A percentile compares a stretch with the other conserved stretches of the same genome.
phyloP scores from a whole-genome alignment of 2,113 vertebrate species.

The Regulus satrapa region DNA sequence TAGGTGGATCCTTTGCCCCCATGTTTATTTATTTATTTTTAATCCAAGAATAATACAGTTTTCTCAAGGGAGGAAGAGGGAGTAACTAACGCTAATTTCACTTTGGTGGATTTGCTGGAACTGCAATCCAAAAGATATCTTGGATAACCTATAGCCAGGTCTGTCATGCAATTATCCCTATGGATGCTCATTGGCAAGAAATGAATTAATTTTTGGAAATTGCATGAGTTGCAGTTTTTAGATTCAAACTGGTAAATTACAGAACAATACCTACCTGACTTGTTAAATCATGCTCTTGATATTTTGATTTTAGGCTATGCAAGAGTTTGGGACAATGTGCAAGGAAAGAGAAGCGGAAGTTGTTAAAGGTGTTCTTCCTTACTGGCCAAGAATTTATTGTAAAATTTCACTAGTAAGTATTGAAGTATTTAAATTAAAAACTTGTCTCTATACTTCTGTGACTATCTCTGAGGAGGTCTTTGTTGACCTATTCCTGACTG shows the following conservation, averaged over 20 bases:
- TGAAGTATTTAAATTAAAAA: background rate
- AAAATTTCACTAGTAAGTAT: slow-evolving; percentile 89
- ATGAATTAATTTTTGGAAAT: background rate
- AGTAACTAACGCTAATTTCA: background rate
- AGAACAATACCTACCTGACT: background rate
- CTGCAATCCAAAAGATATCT: background rate
- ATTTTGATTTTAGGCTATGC: slow-evolving; percentile 83
- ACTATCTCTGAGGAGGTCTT: background rate
- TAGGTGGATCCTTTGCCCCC: slow-evolving; percentile 44
- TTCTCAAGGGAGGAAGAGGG: background rate
- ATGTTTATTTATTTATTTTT: background rate
- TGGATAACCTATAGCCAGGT: background rate
- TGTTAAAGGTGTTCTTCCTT: slow-evolving; percentile 95
- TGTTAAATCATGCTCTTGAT: background rate
- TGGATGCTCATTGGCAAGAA: background rate
- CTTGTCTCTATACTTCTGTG: background rate
- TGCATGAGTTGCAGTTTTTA: background rate
- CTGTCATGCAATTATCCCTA: fast-evolving
- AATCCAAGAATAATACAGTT: fast-evolving
- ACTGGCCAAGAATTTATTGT: slow-evolving; percentile 97
- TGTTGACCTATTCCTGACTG: background rate
- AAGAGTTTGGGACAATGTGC: slow-evolving; percentile 95
- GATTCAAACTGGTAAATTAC: background rate
- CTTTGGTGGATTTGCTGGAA: background rate
- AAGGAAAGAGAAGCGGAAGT: slow-evolving; percentile 86